Evolutionary conservation across 2,113 vertebrate species (phyloP).

Genomic region (Ceyx margarethae): DNA sequence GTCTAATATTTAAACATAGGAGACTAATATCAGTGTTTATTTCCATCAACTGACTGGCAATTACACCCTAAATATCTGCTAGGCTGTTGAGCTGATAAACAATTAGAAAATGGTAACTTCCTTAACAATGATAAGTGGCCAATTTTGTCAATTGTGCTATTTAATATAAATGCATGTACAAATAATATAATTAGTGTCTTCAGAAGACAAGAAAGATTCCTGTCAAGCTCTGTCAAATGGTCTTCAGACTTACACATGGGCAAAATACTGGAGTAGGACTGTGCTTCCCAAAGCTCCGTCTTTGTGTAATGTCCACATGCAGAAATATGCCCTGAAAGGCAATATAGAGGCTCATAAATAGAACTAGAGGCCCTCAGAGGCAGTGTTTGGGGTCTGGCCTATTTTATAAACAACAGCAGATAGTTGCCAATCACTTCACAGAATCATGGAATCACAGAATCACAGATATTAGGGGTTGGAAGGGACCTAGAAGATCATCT

Average conservation of each 20-base stretch:
- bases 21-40: not conserved
- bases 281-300: not conserved
- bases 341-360: not conserved
- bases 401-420: not conserved
- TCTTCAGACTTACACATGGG: not conserved
- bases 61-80: not conserved
- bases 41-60: not conserved
- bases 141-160: not conserved
- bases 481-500: too few relatives aligned
- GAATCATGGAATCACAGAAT: too few relatives aligned
- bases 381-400: not conserved
- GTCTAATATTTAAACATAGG: not conserved
- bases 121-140: not conserved
- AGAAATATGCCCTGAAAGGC: not conserved
- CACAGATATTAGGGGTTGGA: too few relatives aligned
- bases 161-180: not conserved
- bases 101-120: not conserved
- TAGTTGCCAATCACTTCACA: not conserved
- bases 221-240: not conserved
- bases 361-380: not conserved
- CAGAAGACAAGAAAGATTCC: not conserved
- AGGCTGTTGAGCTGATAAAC: not conserved
- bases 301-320: not conserved
- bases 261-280: not conserved
- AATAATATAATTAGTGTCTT: not conserved